These are phyloP conservation scores for Erpetoichthys calabaricus DNA, from an alignment of 2,797 vertebrate species.

Conservation along the genomic window DNA sequence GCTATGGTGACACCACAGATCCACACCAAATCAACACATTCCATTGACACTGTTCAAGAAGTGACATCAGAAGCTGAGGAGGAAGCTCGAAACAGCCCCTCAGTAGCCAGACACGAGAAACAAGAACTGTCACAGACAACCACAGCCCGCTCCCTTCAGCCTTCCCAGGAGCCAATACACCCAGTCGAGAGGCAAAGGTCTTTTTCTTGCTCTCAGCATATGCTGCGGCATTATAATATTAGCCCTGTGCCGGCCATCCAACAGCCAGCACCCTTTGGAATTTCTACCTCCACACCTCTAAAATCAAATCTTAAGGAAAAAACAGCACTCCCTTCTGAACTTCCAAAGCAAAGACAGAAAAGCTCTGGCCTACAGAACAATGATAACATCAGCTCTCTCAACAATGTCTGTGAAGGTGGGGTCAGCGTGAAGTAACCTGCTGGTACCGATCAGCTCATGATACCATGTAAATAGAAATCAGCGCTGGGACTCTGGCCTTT, in stretches of 20 bases:
- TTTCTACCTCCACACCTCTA: too few species aligned
- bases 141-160: conserved; percentile 32
- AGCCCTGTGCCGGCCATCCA: conserved; percentile 16
- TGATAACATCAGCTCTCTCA: too few species aligned
- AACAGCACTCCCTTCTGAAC: too few species aligned
- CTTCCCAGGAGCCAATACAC: conserved; percentile 28
- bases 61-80: conserved; percentile 57
- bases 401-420: too few species aligned
- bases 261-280: conserved; percentile 26
- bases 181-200: conserved; percentile 52
- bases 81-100: conserved; percentile 23
- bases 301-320: too few species aligned
- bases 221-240: conserved; percentile 45
- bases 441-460: too few species aligned
- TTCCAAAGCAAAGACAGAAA: too few species aligned
- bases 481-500: too few species aligned
- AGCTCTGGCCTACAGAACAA: too few species aligned
- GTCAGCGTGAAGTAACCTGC: too few species aligned
- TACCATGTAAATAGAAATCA: too few species aligned
- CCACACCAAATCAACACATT: conserved; percentile 49
- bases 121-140: conserved; percentile 36
- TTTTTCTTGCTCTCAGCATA: conserved; percentile 61
- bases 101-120: conserved; percentile 20
- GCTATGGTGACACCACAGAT: conserved; percentile 57
- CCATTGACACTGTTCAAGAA: conserved; percentile 62